These are phyloP conservation scores for Diaprepes abbreviatus DNA, from an alignment of 2,888 invertebrate genomes.

Conservation along the genomic window DNA sequence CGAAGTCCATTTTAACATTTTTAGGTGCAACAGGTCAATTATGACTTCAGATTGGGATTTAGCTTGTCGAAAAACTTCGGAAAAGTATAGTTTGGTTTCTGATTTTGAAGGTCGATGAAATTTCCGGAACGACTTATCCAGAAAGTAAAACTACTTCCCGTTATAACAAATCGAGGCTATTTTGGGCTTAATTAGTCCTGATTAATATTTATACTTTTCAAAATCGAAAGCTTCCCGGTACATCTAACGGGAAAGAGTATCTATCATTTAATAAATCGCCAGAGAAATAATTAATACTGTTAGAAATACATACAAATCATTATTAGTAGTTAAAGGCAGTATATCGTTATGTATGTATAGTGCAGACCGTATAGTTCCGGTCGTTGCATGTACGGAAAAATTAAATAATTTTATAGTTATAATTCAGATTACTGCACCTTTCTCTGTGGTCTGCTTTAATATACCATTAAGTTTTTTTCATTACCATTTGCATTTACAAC, in stretches of 20 bases:
- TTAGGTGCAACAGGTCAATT: no score
- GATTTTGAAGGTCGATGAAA: no score
- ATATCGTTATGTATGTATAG: not conserved
- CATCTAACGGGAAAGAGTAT: not conserved
- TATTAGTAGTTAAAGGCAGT: not conserved
- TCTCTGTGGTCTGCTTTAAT: not conserved
- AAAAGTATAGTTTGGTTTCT: no score
- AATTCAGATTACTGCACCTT: not conserved
- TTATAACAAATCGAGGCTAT: no score
- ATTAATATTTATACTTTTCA: no score
- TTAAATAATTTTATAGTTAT: slow-evolving; percentile 7
- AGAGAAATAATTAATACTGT: not conserved
- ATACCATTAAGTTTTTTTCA: slow-evolving; percentile 6
- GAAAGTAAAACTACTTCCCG: no score
- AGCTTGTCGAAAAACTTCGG: no score
- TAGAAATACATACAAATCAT: not conserved
- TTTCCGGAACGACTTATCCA: no score
- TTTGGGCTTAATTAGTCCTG: no score
- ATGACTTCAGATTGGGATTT: no score
- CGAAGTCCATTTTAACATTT: no score
- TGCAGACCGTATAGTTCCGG: slow-evolving; percentile 30
- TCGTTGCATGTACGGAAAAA: slow-evolving; percentile 12
- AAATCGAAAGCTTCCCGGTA: no score
- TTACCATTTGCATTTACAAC: slow-evolving; percentile 18
- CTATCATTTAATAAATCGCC: not conserved